These are phyloP conservation scores for Platichthys stellatus DNA, from an alignment of 2,113 vertebrate species.

Conservation along the genomic window DNA sequence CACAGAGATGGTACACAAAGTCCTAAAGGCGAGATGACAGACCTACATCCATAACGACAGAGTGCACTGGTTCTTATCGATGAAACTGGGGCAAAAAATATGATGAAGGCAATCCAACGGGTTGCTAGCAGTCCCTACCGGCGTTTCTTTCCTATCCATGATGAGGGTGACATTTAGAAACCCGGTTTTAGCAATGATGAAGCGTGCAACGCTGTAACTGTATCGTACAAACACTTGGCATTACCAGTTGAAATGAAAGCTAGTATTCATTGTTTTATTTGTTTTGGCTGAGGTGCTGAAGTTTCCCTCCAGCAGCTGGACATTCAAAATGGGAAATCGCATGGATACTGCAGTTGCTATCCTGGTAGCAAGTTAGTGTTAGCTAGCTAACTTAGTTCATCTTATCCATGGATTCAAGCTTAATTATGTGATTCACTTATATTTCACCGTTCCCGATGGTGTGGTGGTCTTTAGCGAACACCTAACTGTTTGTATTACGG, in stretches of 20 bases:
- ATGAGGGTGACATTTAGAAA: neutral
- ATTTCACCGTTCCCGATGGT: neutral
- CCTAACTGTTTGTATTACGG: neutral
- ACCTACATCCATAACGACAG: neutral
- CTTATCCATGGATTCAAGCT: neutral
- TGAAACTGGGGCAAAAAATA: neutral
- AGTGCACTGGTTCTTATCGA: neutral
- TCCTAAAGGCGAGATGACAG: neutral
- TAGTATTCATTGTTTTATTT: neutral
- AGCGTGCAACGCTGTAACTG: neutral
- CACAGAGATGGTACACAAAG: constrained; percentile 10
- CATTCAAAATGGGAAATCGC: neutral
- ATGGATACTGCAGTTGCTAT: neutral
- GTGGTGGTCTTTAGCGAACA: neutral
- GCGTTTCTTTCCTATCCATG: neutral
- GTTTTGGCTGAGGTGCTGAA: neutral
- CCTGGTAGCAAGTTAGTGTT: neutral
- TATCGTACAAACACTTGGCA: neutral
- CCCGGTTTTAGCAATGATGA: neutral
- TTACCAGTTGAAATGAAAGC: neutral
- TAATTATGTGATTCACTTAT: neutral
- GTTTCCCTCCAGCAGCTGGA: neutral
- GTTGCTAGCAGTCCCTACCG: constrained; percentile 5
- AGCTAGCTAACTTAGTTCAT: neutral
- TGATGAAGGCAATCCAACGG: neutral